A percentile compares a stretch with the other conserved stretches of the same genome.
Conservation (phyloP, 2,797 vertebrate species). For the Phrynocephalus guinanensis region DNA sequence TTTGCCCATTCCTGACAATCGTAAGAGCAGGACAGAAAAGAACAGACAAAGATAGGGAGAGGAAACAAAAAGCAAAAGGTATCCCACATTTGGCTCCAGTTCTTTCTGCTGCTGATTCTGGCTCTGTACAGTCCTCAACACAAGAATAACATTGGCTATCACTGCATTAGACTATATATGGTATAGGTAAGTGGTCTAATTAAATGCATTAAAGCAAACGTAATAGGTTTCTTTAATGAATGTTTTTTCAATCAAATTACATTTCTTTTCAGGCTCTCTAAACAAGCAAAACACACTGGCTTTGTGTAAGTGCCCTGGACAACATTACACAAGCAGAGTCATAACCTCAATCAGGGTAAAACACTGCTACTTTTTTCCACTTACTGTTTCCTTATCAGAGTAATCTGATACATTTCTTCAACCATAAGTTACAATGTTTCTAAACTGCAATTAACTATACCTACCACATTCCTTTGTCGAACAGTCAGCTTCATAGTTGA, state of each 20-base stretch:
- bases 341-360: background rate
- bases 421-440: background rate
- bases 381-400: background rate
- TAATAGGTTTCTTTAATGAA: background rate
- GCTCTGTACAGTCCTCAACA: background rate
- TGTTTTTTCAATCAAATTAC: background rate
- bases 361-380: background rate
- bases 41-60: background rate
- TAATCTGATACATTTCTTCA: background rate
- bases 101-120: background rate
- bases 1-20: background rate
- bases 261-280: background rate
- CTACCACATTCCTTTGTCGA: constrained; percentile 17
- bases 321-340: background rate
- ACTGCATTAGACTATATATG: background rate
- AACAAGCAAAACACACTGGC: background rate
- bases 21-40: background rate
- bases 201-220: background rate
- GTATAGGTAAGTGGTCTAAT: background rate
- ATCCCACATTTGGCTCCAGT: background rate
- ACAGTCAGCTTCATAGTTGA: constrained; percentile 14
- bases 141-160: background rate
- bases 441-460: constrained; percentile 18
- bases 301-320: background rate
- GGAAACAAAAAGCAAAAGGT: background rate